Evolutionary conservation across 2,888 invertebrate species (phyloP), one percentile per base, ranked within the genome.

Genomic region (Caenorhabditis doughertyi): DNA sequence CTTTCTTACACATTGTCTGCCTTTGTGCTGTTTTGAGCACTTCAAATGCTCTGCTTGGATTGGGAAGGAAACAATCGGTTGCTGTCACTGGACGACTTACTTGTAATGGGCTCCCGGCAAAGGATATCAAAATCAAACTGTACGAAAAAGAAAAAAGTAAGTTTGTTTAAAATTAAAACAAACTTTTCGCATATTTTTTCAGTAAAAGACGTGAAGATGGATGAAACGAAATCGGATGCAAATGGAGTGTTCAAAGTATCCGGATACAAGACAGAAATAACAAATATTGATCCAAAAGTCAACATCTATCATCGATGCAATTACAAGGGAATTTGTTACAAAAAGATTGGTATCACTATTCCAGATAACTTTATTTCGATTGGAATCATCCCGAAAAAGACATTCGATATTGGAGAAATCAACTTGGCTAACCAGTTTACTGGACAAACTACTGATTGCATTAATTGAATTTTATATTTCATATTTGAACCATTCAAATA

Each of bases 271-370:
- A 85, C 73, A 5, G 85, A 85, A 65, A 81, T 85, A 56, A 65
- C 79, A 3, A 81, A 73, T 18, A 85, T 83, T 44, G 85, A 85
- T 27, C 85, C 85, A 21, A 68, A 73, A 49, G 56, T 84, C 25
- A 73, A 81, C 65, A 65, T 84, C 16, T 79, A 77, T 29, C 81
- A 84, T 65, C 60, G 53, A 25, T 83, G 80, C 67, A 71, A 74
- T 55, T 79, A 80, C 55, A 80, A 65, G 0, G 76, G 76, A 7
- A 79, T 83, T 3, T 90, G 90, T 80, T 84, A 87, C 65, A 84
- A 86, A 55, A 90, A 90, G 72, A 55, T 90, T 72, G 84, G 85
- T 11, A 88, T 90, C 72, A 82, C 82, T 49, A 86, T 90, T 25
- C 90, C 90, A 8, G 86, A 86, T 56, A 77, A 81, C 53, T 90